Base-by-base conservation (phyloP, 2,888 invertebrate genomes). In the Plagodis pulveraria region DNA sequence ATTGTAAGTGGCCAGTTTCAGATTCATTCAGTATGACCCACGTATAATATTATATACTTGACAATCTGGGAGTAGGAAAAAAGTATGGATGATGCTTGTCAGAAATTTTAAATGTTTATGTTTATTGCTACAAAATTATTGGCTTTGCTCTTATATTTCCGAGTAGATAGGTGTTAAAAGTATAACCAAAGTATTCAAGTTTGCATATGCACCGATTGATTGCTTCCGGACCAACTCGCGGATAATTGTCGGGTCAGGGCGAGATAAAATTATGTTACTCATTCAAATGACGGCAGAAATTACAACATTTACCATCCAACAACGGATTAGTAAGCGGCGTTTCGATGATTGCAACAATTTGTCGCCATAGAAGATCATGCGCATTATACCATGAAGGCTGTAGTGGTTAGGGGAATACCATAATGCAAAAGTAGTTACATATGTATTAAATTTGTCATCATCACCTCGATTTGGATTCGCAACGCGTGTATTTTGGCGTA, bases 361-460 rank as follows among this genome's bases (percentile, higher is more conserved):
- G 80, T 84, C 86, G 84, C 87, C 77, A 75, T 77, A 60, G 56
- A 76, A 81, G 80, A 80, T 79, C 80, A 83, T 74, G 83, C 77
- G 84, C 87, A 90, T 84, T 81, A 83, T 66, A 86, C 83, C 91
- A 91, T 91, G 91, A 92, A 92, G 91, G 91, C 84, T 89, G 74
- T 76, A 80, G 81, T 88, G 82, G 86, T 88, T 85, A 81, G 87
- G 90, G 88, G 81, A 91, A 91, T 90, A 87, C 89, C 89, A 81
- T 77, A 72, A 72, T 67, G 76, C 72, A 83, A 87, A 89, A 86
- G 84, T 22, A 22, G 22, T 1, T 22, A 22, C 22, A 83, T 83
- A 81, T 81, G 88, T 89, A 89, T 88, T 89, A 88, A 84, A 78
- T 80, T 65, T 66, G 74, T 78, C 82, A 82, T 76, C 76, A 74